Base-by-base conservation (phyloP, 2,113 vertebrate genomes). In the Paratilapia polleni region DNA sequence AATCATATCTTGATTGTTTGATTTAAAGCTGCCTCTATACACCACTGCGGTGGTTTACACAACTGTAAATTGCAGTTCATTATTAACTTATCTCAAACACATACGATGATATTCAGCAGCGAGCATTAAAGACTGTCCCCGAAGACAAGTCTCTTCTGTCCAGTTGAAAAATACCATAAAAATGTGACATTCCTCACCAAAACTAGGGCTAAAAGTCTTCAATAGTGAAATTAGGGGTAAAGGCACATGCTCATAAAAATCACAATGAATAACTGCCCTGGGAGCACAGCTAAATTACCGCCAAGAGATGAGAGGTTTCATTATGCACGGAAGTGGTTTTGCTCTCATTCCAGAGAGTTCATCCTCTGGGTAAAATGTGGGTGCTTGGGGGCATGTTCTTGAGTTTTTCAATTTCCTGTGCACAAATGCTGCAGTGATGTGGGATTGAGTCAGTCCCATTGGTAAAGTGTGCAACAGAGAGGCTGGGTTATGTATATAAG, bases 371-470 rank as follows among this genome's bases (percentile, higher is more conserved):
- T 47, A 47, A 47, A 38, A 24, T 49, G 41, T 49, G 22, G 64
- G 15, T 49, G 64, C 15, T 70, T 70, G 12, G 15, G 49, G 15
- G 17, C 6, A 49, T 1, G 15, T 52, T 20, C 7, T 52, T 52
- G 7, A 8, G 49, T 20, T 8, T 52, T 19, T 20, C 2, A 20
- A 17, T 49, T 15, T 68, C 38, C 63, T 68, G 64, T 70, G 41
- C 64, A 70, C 64, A 70, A 28, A 70, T 28, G 47, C n/a, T 49
- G 41, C 2, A 4, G 38, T 68, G 0, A 68, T 28, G 26, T 1
- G 43, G 9, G 41, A 0, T 24, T 3, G 0, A 0, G 5, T 0
- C 3, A 17, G 9, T 70, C 22, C 41, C 64, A 70, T 15, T 28
- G 1, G 38, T 41, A 47, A 24, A 2, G 0, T 47, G 43, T 41